These are phyloP conservation scores for Mormyrops attenuatus DNA, from an alignment of 2,797 vertebrate genomes.

Conservation along the genomic window DNA sequence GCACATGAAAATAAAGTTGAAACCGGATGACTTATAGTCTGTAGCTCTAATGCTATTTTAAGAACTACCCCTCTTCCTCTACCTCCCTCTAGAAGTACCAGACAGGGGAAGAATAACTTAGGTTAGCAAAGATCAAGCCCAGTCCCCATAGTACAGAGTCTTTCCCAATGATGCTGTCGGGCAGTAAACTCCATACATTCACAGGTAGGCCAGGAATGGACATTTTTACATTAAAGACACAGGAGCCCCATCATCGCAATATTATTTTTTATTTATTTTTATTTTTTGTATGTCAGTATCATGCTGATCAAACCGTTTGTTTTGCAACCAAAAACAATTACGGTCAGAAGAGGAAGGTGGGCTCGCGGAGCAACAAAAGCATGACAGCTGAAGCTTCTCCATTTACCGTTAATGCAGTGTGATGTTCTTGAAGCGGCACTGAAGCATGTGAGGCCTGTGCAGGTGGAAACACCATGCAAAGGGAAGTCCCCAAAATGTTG, in stretches of 20 bases:
- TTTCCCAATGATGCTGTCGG: not conserved
- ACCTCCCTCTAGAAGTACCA: not conserved
- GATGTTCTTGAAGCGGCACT: not conserved
- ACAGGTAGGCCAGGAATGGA: not conserved
- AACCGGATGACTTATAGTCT: not conserved
- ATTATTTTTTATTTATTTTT: not conserved
- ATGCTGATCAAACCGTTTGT: not conserved
- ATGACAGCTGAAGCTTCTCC: not conserved
- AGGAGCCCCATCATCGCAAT: not conserved
- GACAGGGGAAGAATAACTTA: not conserved
- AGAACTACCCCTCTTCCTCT: not conserved
- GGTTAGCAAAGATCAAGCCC: not conserved
- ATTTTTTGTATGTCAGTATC: not conserved
- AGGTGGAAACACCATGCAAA: not conserved
- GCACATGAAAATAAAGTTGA: not conserved
- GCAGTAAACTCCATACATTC: not conserved
- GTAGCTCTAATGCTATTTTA: not conserved
- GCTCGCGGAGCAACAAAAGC: not conserved
- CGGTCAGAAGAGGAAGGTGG: not conserved
- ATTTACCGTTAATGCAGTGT: not conserved
- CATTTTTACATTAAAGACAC: not conserved
- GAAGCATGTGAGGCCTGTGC: not conserved
- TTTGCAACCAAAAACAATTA: not conserved
- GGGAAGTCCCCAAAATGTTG: not conserved
- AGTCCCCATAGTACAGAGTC: not conserved